Percentiles rank a stretch among this genome's conserved stretches.
Conservation (phyloP, 2,888 invertebrate genomes). For the Pseudococcus longispinus region DNA sequence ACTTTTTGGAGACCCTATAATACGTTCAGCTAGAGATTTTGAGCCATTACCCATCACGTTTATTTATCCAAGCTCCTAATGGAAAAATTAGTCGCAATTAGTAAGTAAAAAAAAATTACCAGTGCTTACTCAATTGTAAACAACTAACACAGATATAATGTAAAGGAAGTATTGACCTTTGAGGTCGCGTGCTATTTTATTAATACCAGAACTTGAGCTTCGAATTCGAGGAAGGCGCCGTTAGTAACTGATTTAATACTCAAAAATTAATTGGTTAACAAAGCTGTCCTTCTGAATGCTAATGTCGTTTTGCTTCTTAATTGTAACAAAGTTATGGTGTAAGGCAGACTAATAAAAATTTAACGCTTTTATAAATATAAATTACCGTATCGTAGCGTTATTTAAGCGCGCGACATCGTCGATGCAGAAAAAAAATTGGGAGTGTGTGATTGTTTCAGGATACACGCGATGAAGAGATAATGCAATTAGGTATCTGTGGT, state of each 20-base stretch:
- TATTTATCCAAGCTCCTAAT: not conserved
- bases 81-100: not conserved
- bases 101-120: not conserved
- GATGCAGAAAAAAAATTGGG: not conserved
- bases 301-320: conserved; percentile 48
- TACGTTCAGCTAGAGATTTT: not conserved
- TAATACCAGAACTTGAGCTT: conserved; percentile 33
- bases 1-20: not conserved
- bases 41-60: not conserved
- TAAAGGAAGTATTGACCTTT: conserved; percentile 46
- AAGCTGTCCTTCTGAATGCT: conserved; percentile 55
- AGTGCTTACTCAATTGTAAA: not conserved
- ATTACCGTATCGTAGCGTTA: conserved; percentile 5
- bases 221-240: conserved; percentile 56
- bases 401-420: not conserved
- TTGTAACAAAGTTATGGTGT: conserved; percentile 49
- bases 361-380: conserved; percentile 37
- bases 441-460: conserved; percentile 27
- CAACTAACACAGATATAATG: conserved; percentile 29
- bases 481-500: not conserved
- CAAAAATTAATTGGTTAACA: conserved; percentile 54
- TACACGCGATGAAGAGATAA: not conserved
- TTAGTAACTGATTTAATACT: conserved; percentile 55
- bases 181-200: conserved; percentile 50
- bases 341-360: conserved; percentile 44